Base-by-base conservation (phyloP, 1,140 invertebrate genomes). In the Piezodorus guildinii region DNA sequence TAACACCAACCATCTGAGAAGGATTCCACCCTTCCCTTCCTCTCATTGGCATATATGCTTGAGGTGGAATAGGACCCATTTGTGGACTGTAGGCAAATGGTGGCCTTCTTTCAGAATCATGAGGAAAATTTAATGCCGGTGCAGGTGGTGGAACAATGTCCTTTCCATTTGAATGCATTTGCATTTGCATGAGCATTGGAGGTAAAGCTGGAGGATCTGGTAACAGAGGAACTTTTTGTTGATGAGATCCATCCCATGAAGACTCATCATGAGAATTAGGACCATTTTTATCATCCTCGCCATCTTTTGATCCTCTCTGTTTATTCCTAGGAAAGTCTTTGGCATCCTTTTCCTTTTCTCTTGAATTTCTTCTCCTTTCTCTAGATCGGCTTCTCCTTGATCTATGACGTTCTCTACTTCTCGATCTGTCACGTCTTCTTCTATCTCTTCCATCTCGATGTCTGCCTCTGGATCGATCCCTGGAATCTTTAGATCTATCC, bases 401-500 rank as follows among this genome's bases (percentile, higher is more conserved):
- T 6, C 73, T 68, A 39, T 75, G 73, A 44, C 73, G 70, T 19
- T 71, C 71, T 64, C 72, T 70, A 21, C 71, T 72, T 10, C 72
- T 62, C 49, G 70, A 70, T 51, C 74, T 69, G 64, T 77, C 74
- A 0, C 77, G 71, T 25, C 74, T 68, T 51, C 74, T 72, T 15
- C 74, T 70, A n/a, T 69, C 68, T 23, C 69, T 51, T 56, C 64
- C 59, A 65, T 83, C 80, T 14, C 81, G 78, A 23, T 80, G 73
- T 21, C 83, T 78, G 12, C 61, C 49, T 64, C 68, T 65, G 21
- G 62, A 54, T 45, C 67, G 51, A 19, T 67, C 60, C 54, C 66
- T 66, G 19, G 79, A 70, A 62, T 78, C 43, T 66, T 67, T 67
- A 49, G 63, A 59, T 44, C 67, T 46, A 23, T 67, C 59, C 54